These are phyloP conservation scores for Saccostrea echinata DNA, from an alignment of 1,140 invertebrate genomes.

Conservation along the genomic window DNA sequence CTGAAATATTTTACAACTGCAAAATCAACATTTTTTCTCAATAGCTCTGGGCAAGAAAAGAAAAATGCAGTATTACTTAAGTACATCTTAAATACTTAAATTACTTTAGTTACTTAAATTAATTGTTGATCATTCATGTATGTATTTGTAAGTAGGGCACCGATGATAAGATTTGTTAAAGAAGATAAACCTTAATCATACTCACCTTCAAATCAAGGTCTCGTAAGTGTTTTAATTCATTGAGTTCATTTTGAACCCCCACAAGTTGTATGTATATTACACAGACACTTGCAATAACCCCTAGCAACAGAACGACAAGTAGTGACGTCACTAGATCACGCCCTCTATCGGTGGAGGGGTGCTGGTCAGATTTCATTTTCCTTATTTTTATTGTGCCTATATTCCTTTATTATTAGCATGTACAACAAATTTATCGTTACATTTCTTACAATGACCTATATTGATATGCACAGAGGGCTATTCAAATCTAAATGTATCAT, in stretches of 20 bases:
- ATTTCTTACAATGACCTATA: too few relatives aligned
- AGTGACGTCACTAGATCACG: not conserved
- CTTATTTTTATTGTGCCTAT: not conserved
- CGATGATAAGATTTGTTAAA: too few relatives aligned
- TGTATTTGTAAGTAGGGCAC: not conserved
- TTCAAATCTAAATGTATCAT: not conserved
- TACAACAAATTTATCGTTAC: not conserved
- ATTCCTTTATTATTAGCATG: not conserved
- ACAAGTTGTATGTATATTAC: conserved; percentile 1
- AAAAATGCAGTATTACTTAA: too few relatives aligned
- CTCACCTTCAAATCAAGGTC: not conserved
- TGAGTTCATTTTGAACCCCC: not conserved
- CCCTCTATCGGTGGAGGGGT: not conserved
- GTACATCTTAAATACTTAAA: too few relatives aligned
- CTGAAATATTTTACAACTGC: too few relatives aligned
- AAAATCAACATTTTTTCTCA: too few relatives aligned
- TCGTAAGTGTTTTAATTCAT: not conserved
- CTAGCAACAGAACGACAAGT: not conserved
- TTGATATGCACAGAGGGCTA: not conserved
- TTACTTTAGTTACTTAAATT: too few relatives aligned
- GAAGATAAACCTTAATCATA: not conserved
- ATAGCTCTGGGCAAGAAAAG: too few relatives aligned
- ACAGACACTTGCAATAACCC: not conserved
- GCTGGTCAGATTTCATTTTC: not conserved
- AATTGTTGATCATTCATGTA: too few relatives aligned